Evolutionary conservation across 64 coral and sea anemone genomes (phyloP).

Genomic region (Astreopora myriophthalma): DNA sequence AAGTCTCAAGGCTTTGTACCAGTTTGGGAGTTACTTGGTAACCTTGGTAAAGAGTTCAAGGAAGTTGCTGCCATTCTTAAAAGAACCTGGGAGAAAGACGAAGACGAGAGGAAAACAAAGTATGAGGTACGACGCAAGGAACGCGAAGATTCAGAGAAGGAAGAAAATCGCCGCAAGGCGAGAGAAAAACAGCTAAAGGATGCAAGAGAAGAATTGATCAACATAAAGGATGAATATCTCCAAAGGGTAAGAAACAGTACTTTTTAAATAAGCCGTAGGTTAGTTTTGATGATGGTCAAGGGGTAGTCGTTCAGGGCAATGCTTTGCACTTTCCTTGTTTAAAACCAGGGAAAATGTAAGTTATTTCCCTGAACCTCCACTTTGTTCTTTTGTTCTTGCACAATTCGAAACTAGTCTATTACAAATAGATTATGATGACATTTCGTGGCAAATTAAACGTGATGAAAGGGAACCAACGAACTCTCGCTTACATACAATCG

Average conservation of each 20-base stretch:
- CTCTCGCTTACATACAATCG: too few relatives aligned
- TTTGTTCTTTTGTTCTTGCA: too few relatives aligned
- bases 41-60: background rate
- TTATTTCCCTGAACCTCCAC: too few relatives aligned
- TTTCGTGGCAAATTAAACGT: too few relatives aligned
- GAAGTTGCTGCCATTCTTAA: background rate
- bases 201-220: background rate
- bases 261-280: background rate
- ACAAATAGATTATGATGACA: too few relatives aligned
- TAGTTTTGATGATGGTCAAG: background rate
- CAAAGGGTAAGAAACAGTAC: background rate
- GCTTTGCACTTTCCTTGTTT: background rate
- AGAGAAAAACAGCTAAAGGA: background rate
- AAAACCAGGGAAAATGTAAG: too few relatives aligned
- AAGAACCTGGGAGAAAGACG: background rate
- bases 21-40: constrained; percentile 8
- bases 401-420: too few relatives aligned
- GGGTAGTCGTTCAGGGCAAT: background rate
- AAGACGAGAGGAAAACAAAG: background rate
- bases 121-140: background rate
- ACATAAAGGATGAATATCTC: background rate
- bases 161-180: background rate
- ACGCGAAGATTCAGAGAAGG: background rate
- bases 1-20: background rate
- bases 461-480: too few relatives aligned